Percentiles rank a stretch among this genome's conserved stretches.
These are phyloP conservation scores for Pelusios castaneus DNA, from an alignment of 2,113 vertebrate species.

Conservation along the genomic window DNA sequence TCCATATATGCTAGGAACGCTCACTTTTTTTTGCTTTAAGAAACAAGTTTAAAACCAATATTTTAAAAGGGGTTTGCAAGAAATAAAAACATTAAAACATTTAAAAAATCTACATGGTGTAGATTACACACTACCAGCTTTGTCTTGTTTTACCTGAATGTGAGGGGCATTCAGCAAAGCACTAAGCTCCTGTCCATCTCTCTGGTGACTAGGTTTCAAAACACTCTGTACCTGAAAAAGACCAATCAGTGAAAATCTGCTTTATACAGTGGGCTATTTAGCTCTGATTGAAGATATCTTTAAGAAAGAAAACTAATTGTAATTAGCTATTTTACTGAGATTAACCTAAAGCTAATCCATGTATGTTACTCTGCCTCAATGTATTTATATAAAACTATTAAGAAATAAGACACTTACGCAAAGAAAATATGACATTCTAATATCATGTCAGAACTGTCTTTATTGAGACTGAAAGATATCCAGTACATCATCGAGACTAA, in stretches of 20 bases:
- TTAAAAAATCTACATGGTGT: not conserved
- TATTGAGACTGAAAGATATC: not conserved
- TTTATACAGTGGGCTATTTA: not conserved
- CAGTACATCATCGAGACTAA: not conserved
- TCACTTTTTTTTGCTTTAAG: not conserved
- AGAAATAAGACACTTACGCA: not conserved
- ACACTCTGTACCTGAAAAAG: constrained; percentile 88
- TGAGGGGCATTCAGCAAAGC: constrained; percentile 90
- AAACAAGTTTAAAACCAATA: not conserved
- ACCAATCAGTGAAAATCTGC: not conserved
- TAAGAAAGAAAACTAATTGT: not conserved
- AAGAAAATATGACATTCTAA: not conserved
- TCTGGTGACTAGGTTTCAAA: constrained; percentile 88
- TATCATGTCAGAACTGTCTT: not conserved
- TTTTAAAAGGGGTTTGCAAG: not conserved
- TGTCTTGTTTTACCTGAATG: constrained; percentile 84
- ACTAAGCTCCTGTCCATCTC: constrained; percentile 90
- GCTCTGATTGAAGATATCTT: not conserved
- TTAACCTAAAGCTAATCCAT: not conserved
- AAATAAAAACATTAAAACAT: not conserved
- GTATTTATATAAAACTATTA: not conserved
- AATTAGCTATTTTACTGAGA: not conserved
- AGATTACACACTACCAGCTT: not conserved
- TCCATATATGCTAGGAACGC: not conserved
- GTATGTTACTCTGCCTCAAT: not conserved